Base-by-base conservation (phyloP, 2,797 vertebrate genomes). In the Sphenopsis melanotis region DNA sequence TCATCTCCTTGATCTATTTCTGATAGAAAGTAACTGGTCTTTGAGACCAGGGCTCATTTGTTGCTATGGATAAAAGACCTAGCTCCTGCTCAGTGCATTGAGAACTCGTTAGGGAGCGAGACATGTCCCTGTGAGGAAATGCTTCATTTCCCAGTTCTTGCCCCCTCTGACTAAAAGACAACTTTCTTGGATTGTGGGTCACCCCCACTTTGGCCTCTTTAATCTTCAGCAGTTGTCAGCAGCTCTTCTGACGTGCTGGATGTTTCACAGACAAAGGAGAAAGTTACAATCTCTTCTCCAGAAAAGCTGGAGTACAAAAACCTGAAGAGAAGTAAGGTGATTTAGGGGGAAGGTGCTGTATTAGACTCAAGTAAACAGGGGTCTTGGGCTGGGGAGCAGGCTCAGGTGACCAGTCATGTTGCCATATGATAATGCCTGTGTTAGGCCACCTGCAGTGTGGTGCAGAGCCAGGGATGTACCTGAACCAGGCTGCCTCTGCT, bases 1-100 rank as follows among this genome's bases (percentile, higher is more conserved):
- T 90, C 42, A 55, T 87, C 47, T 82, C 59, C 82, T 52, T 34
- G n/a, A 85, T 92, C 79, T 68, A 36, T 78, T 71, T 61, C 76
- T 90, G 66, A 47, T 69, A 57, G 93, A 88, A 85, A 80, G 90
- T 87, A 89, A 80, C 17, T 46, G 55, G 30, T 26, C 50, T 68
- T 49, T 61, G 74, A 77, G 30, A 89, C 41, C 47, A 49, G 34
- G 64, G 23, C 61, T 89, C 36, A 12, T 79, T 79, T 49, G 59
- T 79, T 65, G 55, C 71, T 56, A 39, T n/a, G 82, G 41, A 0
- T 70, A 49, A 74, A 56, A 77, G 37, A 56, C 34, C 26, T n/a
- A 29, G 30, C 49, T 85, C 19, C 39, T 63, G 47, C 29, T 72
- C 22, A 10, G 39, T 44, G 70, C 52, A 15, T 10, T 23, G 55